Evolutionary conservation across 1,140 invertebrate species (phyloP), one percentile per base, ranked within the genome.

Genomic region (Lucilia sericata): DNA sequence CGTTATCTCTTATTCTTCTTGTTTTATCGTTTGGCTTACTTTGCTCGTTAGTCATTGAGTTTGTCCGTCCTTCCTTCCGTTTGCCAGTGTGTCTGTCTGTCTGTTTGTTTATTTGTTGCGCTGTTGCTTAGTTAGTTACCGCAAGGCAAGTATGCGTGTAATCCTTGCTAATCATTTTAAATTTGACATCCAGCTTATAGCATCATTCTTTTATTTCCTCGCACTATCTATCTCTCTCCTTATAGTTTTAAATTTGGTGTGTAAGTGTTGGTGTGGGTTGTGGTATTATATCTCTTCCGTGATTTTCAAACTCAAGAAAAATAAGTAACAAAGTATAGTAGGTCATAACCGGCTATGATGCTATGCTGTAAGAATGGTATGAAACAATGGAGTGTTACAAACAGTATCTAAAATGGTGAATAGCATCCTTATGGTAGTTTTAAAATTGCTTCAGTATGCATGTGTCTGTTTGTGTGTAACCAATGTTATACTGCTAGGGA

Each of bases 121-220:
- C 36, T 78, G 34, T 80, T 80, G n/a, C 74, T 76, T 34, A 42
- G 14, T 25, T 75, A 14, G 76, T 80, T 51, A 49, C 76, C 76
- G 76, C 76, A 80, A 51, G 76, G 76, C 76, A 80, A 80, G 76
- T 80, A 80, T 49, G 76, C 36, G 47, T 80, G 76, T 80, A 80
- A 80, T 80, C 76, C 76, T 49, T 80, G 76, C 76, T 80, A 80
- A 80, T 80, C 76, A 80, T 80, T 80, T 80, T 80, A 80, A 80
- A 80, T 80, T 80, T 80, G 76, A 80, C 76, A 80, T 49, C 42
- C 36, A 80, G 76, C 76, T 80, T 80, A 49, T 80, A 49, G 42
- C 76, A 80, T 17, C 76, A 80, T 80, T 49, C 65, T 70, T n/a
- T n/a, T 14, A 17, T 60, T 60, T 60, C 14, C 65, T 70, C 21